Evolutionary conservation across 2,113 vertebrate species (phyloP).

Genomic region (Leucopsar rothschildi): DNA sequence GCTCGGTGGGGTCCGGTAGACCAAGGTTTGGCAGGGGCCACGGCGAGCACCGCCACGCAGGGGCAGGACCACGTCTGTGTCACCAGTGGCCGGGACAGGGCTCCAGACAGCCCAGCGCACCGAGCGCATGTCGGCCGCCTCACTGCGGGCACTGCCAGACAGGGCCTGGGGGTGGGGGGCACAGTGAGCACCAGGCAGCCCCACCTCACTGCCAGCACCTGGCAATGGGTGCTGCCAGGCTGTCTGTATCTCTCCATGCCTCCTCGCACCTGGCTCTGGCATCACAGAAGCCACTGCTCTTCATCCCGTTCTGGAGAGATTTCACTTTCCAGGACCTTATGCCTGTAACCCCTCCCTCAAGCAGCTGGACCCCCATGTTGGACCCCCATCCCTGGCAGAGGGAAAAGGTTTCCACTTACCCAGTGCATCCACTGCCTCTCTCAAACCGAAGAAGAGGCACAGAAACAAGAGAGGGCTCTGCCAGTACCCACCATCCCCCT

Average conservation of each 20-base stretch:
- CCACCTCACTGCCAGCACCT: fast-evolving
- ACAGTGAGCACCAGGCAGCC: fast-evolving
- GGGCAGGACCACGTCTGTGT: slow-evolving; percentile 70
- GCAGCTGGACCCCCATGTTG: background rate
- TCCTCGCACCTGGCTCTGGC: background rate
- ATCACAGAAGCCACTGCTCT: background rate
- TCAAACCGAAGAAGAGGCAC: background rate
- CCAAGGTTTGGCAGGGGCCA: slow-evolving; percentile 78
- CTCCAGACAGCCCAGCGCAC: slow-evolving; percentile 88
- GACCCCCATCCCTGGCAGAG: background rate
- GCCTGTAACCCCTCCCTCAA: background rate
- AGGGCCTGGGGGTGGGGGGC: slow-evolving; percentile 44
- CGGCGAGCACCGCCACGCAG: slow-evolving; percentile 76
- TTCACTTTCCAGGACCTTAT: background rate
- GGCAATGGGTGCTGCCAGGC: background rate
- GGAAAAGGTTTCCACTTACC: background rate
- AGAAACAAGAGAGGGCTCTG: background rate
- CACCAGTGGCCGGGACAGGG: slow-evolving; percentile 38
- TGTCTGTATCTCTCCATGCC: fast-evolving
- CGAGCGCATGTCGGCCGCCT: slow-evolving; percentile 77
- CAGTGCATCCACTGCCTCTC: background rate
- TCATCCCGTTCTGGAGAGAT: fast-evolving
- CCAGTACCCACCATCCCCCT: background rate
- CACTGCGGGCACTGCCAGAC: slow-evolving; percentile 30
- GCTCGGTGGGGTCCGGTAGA: slow-evolving; percentile 72